Evolutionary conservation across 1,140 invertebrate genomes (phyloP).

Genomic region (Frieseomelitta varia): DNA sequence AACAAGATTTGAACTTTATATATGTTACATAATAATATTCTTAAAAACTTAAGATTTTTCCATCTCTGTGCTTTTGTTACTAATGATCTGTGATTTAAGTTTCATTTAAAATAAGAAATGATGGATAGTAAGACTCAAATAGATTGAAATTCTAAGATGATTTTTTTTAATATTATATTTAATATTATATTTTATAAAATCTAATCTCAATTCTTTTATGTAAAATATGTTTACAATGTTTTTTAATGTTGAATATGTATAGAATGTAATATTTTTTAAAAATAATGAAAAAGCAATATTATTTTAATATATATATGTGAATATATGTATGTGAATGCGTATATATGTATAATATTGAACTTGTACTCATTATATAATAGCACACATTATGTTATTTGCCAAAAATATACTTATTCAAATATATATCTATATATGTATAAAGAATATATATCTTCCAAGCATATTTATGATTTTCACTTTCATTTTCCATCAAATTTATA

Average conservation of each 20-base stretch:
- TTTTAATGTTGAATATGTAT: background rate
- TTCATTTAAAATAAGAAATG: background rate
- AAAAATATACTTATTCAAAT: conserved; percentile 17
- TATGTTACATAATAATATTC: background rate
- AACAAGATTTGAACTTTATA: background rate
- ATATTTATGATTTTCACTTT: background rate
- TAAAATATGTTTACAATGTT: background rate
- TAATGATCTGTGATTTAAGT: background rate
- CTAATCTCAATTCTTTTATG: background rate
- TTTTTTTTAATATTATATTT: background rate
- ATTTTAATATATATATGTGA: background rate
- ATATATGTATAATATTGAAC: background rate
- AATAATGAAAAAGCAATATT: background rate
- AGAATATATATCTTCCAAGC: background rate
- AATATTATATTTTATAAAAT: background rate
- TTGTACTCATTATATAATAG: background rate
- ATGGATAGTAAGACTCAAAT: too few relatives aligned
- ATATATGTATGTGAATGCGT: background rate
- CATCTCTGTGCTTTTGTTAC: background rate
- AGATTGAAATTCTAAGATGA: too few relatives aligned
- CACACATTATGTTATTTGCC: background rate
- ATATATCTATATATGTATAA: conserved; percentile 6
- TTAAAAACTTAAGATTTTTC: background rate
- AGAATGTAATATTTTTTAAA: background rate
- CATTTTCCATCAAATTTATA: background rate